These are phyloP conservation scores for Leptopilina clavipes DNA, from an alignment of 1,140 invertebrate genomes.

Conservation along the genomic window DNA sequence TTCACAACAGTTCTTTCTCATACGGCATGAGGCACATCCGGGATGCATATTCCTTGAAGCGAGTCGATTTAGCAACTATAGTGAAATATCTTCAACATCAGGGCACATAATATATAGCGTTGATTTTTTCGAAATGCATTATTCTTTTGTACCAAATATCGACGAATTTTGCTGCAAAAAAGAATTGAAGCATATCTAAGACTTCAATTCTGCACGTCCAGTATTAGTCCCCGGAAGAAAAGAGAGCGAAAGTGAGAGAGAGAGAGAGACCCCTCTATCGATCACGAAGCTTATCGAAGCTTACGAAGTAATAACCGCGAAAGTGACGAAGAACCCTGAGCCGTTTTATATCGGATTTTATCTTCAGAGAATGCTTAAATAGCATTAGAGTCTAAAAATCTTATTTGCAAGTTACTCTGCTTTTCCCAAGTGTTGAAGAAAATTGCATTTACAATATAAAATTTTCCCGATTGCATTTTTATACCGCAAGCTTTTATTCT, in stretches of 20 bases:
- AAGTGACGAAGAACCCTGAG: conserved; percentile 49
- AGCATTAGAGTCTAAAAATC: not conserved
- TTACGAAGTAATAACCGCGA: conserved; percentile 55
- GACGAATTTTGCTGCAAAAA: not conserved
- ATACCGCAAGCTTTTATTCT: too few species aligned
- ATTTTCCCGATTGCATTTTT: too few species aligned
- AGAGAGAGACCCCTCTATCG: conserved; percentile 53
- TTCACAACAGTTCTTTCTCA: conserved; percentile 1
- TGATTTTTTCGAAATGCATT: not conserved
- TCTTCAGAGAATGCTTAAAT: conserved; percentile 30
- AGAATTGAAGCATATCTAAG: conserved; percentile 28
- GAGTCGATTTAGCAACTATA: conserved; percentile 1
- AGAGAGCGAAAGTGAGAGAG: conserved; percentile 35
- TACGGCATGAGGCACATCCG: not conserved
- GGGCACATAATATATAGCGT: not conserved
- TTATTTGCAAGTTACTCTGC: conserved; percentile 27
- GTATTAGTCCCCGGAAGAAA: not conserved
- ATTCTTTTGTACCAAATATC: conserved; percentile 2
- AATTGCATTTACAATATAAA: too few species aligned
- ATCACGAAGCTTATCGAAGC: conserved; percentile 57
- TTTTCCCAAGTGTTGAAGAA: not conserved
- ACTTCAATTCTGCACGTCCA: conserved; percentile 21
- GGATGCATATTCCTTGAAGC: conserved; percentile 31
- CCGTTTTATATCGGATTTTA: conserved; percentile 18
- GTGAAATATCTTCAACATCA: conserved; percentile 8